These are phyloP conservation scores for Megaceryle maxima DNA, from an alignment of 2,113 vertebrate species.

Conservation along the genomic window DNA sequence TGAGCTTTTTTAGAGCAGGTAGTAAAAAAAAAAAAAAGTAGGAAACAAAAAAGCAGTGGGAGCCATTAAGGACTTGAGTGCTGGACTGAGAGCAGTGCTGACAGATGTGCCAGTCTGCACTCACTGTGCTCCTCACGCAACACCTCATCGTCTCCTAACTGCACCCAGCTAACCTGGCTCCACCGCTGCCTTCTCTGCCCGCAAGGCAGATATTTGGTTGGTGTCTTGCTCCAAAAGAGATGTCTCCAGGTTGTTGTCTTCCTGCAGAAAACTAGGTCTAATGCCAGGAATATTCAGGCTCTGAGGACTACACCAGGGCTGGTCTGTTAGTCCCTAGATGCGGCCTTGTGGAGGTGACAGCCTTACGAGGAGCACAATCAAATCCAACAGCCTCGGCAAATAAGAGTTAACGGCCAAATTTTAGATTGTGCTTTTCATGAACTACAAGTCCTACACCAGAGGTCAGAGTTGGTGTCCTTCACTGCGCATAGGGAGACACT, in stretches of 20 bases:
- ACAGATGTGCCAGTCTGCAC: neutral
- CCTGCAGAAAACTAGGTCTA: neutral
- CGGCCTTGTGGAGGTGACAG: neutral
- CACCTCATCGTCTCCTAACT: neutral
- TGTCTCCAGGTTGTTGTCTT: neutral
- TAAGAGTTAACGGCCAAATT: accelerated
- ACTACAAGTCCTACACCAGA: neutral
- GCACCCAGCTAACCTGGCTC: neutral
- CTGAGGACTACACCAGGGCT: neutral
- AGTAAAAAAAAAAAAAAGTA: neutral
- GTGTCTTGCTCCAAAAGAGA: neutral
- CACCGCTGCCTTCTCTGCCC: neutral
- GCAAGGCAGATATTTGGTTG: neutral
- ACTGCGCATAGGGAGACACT: accelerated
- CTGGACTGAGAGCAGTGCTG: neutral
- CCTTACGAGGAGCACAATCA: neutral
- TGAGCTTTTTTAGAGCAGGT: neutral
- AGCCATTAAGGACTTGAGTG: neutral
- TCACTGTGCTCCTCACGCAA: neutral
- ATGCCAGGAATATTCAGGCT: neutral
- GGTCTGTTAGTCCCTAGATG: accelerated
- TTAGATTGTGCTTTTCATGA: neutral
- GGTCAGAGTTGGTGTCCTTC: neutral
- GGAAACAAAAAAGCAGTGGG: neutral
- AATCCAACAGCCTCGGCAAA: neutral